A percentile compares a stretch with the other conserved stretches of the same genome.
Conservation (phyloP, 2,888 invertebrate genomes). For the Pyrgus malvae region DNA sequence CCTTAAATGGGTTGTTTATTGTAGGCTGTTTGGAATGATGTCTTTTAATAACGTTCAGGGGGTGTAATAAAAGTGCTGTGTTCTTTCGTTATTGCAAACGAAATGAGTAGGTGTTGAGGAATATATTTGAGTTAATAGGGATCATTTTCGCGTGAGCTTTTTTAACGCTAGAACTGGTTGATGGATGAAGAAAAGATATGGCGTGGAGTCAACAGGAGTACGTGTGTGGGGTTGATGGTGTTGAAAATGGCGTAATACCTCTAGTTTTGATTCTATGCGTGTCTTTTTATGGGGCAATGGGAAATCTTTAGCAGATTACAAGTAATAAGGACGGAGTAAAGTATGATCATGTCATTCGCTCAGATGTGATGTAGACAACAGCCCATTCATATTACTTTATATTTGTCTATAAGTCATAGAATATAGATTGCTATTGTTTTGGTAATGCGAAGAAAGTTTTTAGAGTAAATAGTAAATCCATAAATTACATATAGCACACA, state of each 20-base stretch:
- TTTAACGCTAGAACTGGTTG: neutral
- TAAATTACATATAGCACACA: too few relatives aligned
- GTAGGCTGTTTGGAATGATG: constrained; percentile 57
- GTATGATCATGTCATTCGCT: too few relatives aligned
- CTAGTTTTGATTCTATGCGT: neutral
- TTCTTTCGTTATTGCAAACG: constrained; percentile 30
- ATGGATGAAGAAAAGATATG: constrained; percentile 14
- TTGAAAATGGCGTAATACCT: neutral
- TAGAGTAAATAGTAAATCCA: too few relatives aligned
- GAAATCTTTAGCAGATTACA: neutral
- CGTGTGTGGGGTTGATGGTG: constrained; percentile 3
- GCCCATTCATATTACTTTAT: too few relatives aligned
- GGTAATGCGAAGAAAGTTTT: too few relatives aligned
- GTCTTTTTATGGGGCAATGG: neutral
- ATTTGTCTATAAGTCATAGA: too few relatives aligned
- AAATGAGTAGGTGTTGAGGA: constrained; percentile 26
- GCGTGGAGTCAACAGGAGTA: neutral
- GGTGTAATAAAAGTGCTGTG: constrained; percentile 38
- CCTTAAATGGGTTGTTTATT: constrained; percentile 61
- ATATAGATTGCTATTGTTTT: too few relatives aligned
- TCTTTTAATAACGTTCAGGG: constrained; percentile 52
- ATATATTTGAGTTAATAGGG: constrained; percentile 17
- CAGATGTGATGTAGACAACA: neutral
- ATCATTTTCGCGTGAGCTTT: constrained; percentile 4
- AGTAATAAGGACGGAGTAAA: neutral